Percentiles rank a stretch among this genome's conserved stretches.
Conservation (phyloP, 2,797 vertebrate genomes). For the Liasis olivaceus region DNA sequence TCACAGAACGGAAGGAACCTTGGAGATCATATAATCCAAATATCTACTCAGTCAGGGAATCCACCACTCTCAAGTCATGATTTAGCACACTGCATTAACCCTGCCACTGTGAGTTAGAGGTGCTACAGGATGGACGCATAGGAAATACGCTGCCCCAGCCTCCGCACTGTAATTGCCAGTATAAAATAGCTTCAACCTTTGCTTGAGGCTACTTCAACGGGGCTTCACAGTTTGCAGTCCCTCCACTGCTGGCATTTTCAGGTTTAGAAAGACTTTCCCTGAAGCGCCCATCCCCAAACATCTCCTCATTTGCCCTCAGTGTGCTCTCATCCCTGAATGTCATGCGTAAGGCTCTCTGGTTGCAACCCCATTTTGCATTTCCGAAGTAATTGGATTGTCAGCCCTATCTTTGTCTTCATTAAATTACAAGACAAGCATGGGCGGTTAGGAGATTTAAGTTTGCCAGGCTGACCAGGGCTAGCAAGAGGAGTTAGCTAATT, state of each 20-base stretch:
- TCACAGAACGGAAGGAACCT: not conserved
- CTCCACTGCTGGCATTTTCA: not conserved
- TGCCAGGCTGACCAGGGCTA: constrained; percentile 1
- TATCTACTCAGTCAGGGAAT: not conserved
- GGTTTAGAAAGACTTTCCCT: not conserved
- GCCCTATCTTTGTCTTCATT: constrained; percentile 46
- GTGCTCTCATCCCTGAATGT: not conserved
- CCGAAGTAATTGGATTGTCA: constrained; percentile 47
- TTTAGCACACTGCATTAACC: not conserved
- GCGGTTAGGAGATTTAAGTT: not conserved
- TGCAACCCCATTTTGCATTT: constrained; percentile 32
- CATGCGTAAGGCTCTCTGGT: not conserved
- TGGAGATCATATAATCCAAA: not conserved
- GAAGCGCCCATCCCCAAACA: not conserved
- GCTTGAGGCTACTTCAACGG: not conserved
- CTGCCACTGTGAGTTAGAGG: not conserved
- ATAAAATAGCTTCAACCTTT: not conserved
- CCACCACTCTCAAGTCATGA: too few species aligned
- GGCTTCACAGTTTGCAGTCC: fast-evolving
- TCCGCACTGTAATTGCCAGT: not conserved
- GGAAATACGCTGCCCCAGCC: too few species aligned
- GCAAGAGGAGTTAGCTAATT: not conserved
- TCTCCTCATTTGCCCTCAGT: not conserved
- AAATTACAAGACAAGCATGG: constrained; percentile 43
- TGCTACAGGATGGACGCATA: not conserved